These are phyloP conservation scores for Amblyopsis rosae DNA, from an alignment of 2,113 vertebrate genomes.

Conservation along the genomic window DNA sequence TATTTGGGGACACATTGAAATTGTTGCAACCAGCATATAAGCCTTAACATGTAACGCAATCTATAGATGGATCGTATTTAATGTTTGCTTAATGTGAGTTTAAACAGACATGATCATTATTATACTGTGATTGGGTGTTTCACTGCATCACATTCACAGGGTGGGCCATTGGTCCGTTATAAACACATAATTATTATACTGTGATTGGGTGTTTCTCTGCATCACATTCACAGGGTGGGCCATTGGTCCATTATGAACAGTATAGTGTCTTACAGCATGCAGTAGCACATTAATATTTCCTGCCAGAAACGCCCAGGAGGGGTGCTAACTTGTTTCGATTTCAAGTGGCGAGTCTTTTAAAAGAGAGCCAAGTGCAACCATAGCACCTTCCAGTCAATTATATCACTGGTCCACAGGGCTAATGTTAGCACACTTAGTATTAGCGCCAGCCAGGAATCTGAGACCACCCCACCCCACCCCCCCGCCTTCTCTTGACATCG, in stretches of 20 bases:
- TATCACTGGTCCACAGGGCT: slow-evolving; percentile 45
- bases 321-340: slow-evolving; percentile 40
- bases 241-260: slow-evolving; percentile 1
- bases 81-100: too few species aligned
- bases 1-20: too few species aligned
- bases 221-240: neutral
- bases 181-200: neutral
- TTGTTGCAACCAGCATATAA: too few species aligned
- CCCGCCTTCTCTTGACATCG: slow-evolving; percentile 46
- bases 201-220: neutral
- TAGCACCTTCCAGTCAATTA: slow-evolving; percentile 49
- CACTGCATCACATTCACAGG: neutral
- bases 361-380: slow-evolving; percentile 2
- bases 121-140: neutral
- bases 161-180: neutral
- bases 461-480: neutral
- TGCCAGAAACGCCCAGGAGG: slow-evolving; percentile 13
- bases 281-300: slow-evolving; percentile 14
- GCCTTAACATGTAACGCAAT: too few species aligned
- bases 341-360: slow-evolving; percentile 1
- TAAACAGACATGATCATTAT: too few species aligned
- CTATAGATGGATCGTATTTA: too few species aligned
- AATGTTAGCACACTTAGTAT: slow-evolving; percentile 35
- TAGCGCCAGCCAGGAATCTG: slow-evolving; percentile 2
- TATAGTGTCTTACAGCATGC: slow-evolving; percentile 11